These are phyloP conservation scores for Danio kyathit DNA, from an alignment of 2,797 vertebrate species.

Conservation along the genomic window DNA sequence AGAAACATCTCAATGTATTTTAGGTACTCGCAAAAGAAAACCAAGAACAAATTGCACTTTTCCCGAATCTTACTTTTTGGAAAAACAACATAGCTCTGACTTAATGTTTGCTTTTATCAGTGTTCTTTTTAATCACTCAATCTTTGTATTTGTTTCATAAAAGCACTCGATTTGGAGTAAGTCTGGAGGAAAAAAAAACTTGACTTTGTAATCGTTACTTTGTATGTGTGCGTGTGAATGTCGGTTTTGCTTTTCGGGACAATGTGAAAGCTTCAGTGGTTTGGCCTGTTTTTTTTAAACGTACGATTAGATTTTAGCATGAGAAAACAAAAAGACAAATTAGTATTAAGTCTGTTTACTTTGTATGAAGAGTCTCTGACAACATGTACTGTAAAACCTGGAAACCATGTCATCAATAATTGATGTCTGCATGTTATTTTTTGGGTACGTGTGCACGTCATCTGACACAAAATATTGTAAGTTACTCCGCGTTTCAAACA, in stretches of 20 bases:
- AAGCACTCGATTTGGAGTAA: constrained; percentile 55
- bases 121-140: constrained; percentile 48
- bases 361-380: constrained; percentile 61
- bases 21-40: constrained; percentile 67
- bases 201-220: constrained; percentile 53
- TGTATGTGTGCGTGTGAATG: constrained; percentile 52
- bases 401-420: constrained; percentile 68
- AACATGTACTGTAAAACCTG: constrained; percentile 75
- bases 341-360: constrained; percentile 61
- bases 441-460: constrained; percentile 22
- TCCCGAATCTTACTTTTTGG: constrained; percentile 68
- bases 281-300: constrained; percentile 56
- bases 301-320: constrained; percentile 56
- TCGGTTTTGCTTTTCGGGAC: constrained; percentile 55
- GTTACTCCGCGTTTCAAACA: constrained; percentile 45
- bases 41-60: constrained; percentile 78
- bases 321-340: constrained; percentile 45
- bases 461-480: constrained; percentile 8
- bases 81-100: constrained; percentile 79
- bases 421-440: constrained; percentile 50
- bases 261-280: constrained; percentile 63
- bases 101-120: constrained; percentile 71
- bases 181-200: constrained; percentile 58
- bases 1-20: constrained; percentile 27
- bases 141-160: constrained; percentile 50